Conservation (phyloP, 2,888 invertebrate genomes). For the Hermaeophaga mercurialis region DNA sequence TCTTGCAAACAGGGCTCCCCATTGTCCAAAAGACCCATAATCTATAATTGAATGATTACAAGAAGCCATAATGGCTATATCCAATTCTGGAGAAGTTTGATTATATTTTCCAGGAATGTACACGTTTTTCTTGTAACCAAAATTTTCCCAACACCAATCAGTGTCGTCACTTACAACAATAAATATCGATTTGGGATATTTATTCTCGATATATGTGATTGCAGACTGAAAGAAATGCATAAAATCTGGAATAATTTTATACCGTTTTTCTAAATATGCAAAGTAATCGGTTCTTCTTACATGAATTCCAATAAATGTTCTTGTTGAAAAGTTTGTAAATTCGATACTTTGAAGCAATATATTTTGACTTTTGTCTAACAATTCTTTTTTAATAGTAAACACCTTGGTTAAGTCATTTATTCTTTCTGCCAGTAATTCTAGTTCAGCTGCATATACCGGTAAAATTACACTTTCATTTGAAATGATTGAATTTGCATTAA, state of each 20-base stretch:
- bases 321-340: slow-evolving; percentile 18
- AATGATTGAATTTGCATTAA: too few species aligned
- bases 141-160: slow-evolving; percentile 56
- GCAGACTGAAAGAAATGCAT: slow-evolving; percentile 55
- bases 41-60: slow-evolving; percentile 63
- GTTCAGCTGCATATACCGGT: slow-evolving; percentile 61
- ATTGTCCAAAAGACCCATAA: slow-evolving; percentile 61
- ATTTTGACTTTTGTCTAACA: slow-evolving; percentile 58
- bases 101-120: slow-evolving; percentile 53
- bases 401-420: slow-evolving; percentile 63
- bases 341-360: slow-evolving; percentile 30
- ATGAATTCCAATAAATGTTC: slow-evolving; percentile 62
- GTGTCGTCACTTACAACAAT: slow-evolving; percentile 60
- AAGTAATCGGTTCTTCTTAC: slow-evolving; percentile 64
- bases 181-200: slow-evolving; percentile 55
- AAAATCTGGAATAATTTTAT: slow-evolving; percentile 56
- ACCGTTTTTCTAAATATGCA: slow-evolving; percentile 61
- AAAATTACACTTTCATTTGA: slow-evolving; percentile 64
- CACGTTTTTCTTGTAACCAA: slow-evolving; percentile 53
- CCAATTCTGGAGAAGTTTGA: slow-evolving; percentile 55
- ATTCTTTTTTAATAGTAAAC: slow-evolving; percentile 60
- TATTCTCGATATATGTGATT: slow-evolving; percentile 57
- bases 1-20: slow-evolving; percentile 60
- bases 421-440: slow-evolving; percentile 63
- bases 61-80: slow-evolving; percentile 59